Evolutionary conservation across 2,888 invertebrate species (phyloP), one percentile per base, ranked within the genome.

Genomic region (Caenorhabditis angaria): DNA sequence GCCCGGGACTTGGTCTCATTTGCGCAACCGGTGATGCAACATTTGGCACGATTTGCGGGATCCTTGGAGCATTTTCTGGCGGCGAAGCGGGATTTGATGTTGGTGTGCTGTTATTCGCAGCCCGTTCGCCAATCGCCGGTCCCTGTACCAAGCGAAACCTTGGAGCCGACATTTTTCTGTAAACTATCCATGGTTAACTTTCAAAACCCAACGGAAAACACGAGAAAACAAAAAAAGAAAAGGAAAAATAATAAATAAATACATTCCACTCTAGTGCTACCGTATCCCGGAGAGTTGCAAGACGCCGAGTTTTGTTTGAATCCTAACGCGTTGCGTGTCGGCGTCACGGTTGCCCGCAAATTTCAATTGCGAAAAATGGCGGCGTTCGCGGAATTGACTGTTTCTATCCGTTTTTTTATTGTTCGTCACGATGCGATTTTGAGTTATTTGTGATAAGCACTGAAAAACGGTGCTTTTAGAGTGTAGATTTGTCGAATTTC

Each of bases 131-230:
- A n/a, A 78, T 53, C 1, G 67, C 76, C n/a, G 70, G 59, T 55
- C 78, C 78, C 48, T 65, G 66, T 1, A 78, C 78, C 18, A 78
- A 50, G 4, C 78, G 78, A 57, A 78, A 78, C 12, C 71, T 60
- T 18, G 78, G 78, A 5, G 57, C 35, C 20, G 65, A 62, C 70
- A 70, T 70, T 56, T 51, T 41, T 24, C 5, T n/a, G 4, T n/a
- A 35, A 10, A 8, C 25, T 32, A 29, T 32, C 3, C 53, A n/a
- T 18, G 51, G 20, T 25, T 41, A 32, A 24, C 41, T 10, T 35
- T 35, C 14, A 48, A 48, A 48, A 48, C 5, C 5, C 5, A 48
- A 48, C 4, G 18, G 48, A 48, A 48, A 20, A 48, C 5, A 48
- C 18, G 18, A 48, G 48, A 48, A 20, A 48, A 48, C 4, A 48